A percentile compares a stretch with the other conserved stretches of the same genome.
These are phyloP conservation scores for Bos indicus DNA, from an alignment of 2,113 vertebrate species.

Conservation along the genomic window DNA sequence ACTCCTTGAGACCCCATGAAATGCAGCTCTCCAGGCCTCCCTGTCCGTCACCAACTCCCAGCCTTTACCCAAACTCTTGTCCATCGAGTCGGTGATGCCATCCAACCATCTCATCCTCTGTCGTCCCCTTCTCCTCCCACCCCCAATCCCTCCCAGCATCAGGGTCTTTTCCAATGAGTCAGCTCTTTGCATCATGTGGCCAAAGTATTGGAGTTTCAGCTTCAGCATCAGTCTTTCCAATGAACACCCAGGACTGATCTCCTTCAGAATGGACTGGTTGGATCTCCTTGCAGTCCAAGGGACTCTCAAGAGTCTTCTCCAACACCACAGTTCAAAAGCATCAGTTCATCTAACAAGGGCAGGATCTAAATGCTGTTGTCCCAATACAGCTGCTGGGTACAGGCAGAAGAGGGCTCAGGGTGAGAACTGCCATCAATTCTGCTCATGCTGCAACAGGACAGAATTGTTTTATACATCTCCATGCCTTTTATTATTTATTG, in stretches of 20 bases:
- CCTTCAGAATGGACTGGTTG: not conserved
- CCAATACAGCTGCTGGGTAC: no score
- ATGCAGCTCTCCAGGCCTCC: not conserved
- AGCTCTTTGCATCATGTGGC: fast-evolving
- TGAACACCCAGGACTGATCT: not conserved
- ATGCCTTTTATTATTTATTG: not conserved
- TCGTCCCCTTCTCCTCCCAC: fast-evolving
- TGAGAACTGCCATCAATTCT: fast-evolving
- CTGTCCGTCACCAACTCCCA: not conserved
- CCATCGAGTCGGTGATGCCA: not conserved
- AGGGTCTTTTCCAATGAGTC: not conserved
- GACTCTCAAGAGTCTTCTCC: not conserved
- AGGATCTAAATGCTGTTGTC: fast-evolving
- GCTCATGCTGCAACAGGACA: not conserved
- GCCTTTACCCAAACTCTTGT: not conserved
- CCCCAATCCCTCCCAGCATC: not conserved
- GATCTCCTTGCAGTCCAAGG: not conserved
- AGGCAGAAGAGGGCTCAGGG: not conserved
- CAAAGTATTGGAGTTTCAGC: not conserved
- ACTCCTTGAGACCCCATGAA: not conserved
- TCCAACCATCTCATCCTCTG: not conserved
- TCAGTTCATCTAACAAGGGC: not conserved
- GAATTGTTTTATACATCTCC: not conserved
- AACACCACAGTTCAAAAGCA: not conserved
- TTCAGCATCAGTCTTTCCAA: not conserved